Evolutionary conservation across 2,113 vertebrate species (phyloP).

Genomic region (Chunga burmeisteri): DNA sequence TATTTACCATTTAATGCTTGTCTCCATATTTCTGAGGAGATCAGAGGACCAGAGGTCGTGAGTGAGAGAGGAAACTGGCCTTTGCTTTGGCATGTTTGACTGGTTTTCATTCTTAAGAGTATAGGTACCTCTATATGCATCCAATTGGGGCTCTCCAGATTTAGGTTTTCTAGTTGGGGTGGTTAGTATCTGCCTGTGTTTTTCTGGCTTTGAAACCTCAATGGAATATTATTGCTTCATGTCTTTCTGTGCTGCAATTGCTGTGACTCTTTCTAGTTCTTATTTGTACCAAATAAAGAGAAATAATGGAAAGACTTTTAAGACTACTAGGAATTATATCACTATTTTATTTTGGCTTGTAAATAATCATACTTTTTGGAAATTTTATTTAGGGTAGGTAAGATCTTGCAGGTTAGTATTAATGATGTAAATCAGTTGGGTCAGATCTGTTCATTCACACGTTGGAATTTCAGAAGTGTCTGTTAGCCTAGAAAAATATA

Average conservation of each 20-base stretch:
- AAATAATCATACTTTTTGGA: neutral
- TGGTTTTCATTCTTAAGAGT: neutral
- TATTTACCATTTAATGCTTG: neutral
- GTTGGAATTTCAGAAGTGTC: neutral
- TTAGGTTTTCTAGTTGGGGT: neutral
- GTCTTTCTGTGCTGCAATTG: neutral
- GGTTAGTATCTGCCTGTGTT: neutral
- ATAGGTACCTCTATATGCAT: neutral
- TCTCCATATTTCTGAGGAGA: neutral
- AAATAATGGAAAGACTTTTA: neutral
- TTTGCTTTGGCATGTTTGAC: neutral
- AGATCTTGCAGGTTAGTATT: neutral
- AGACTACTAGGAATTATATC: neutral
- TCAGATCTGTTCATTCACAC: neutral
- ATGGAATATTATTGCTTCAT: neutral
- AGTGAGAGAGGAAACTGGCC: neutral
- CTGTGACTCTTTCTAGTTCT: neutral
- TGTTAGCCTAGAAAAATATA: neutral
- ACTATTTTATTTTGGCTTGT: neutral
- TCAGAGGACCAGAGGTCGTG: neutral
- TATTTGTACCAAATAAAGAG: neutral
- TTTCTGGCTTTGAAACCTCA: conserved; percentile 1
- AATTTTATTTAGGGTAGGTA: neutral
- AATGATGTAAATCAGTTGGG: neutral
- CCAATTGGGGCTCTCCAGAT: neutral